Evolutionary conservation across 2,888 invertebrate genomes (phyloP), one percentile per base, ranked within the genome.

Genomic region (Limenitis camilla): DNA sequence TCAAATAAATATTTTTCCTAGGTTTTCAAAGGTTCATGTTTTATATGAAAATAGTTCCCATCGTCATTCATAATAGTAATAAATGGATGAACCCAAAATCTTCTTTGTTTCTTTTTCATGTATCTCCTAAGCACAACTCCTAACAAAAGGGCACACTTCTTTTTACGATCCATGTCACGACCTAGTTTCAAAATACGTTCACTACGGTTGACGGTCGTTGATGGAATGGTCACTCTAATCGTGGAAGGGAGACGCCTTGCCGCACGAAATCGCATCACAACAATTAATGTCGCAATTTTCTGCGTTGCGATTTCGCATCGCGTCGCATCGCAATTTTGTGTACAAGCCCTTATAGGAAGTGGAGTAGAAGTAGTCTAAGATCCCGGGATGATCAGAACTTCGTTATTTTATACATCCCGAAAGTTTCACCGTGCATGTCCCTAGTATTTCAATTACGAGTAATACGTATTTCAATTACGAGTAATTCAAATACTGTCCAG

Each of bases 71-170:
- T 59, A 58, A 56, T 53, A 57, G 59, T 60, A 61, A 61, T 62
- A 63, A 63, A 63, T 61, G 60, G 61, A 62, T 62, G 59, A 60
- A 60, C 60, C 60, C 61, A 61, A 56, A 59, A 61, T 62, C 58
- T 60, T 62, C 53, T 59, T 61, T 58, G 59, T 58, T 63, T 60
- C 57, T 61, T 59, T 61, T 64, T 53, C 48, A 55, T 62, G 36
- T 52, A 53, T 56, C 51, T 56, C 45, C 42, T 61, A 55, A 63
- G 57, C 58, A 61, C n/a, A n/a, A n/a, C n/a, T n/a, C n/a, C 61
- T 62, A 64, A 63, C 32, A 63, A 56, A 60, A 63, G 60, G 55
- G 59, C 59, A 56, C 53, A 51, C 43, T 59, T 61, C 53, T 61
- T 63, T 61, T 60, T 61, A 57, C 55, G 58, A 59, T 59, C 59